Evolutionary conservation across 2,888 invertebrate genomes (phyloP).

Genomic region (Silvanus unidentatus): DNA sequence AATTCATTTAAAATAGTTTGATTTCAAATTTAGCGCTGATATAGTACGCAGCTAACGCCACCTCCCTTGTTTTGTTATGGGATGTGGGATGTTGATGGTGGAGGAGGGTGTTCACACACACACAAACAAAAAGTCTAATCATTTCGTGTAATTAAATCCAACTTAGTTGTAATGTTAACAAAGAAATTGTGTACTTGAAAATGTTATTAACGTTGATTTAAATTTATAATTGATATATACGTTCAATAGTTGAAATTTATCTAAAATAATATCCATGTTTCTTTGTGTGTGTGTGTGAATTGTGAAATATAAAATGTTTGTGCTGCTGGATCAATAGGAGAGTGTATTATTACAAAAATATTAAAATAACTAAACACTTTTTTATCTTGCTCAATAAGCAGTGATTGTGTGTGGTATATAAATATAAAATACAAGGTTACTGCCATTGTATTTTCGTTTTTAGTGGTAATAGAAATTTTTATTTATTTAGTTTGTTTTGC

Average conservation of each 20-base stretch:
- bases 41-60: not conserved
- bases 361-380: conserved; percentile 36
- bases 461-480: conserved; percentile 17
- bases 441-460: conserved; percentile 21
- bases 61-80: no score
- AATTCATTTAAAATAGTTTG: no score
- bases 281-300: no score
- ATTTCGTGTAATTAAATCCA: not conserved
- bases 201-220: not conserved
- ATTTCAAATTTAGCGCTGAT: not conserved
- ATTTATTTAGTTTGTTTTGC: conserved; percentile 16
- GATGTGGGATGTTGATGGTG: no score
- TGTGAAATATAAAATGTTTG: conserved; percentile 28
- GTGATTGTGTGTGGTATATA: conserved; percentile 19
- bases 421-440: conserved; percentile 21
- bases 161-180: conserved; percentile 4
- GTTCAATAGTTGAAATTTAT: conserved; percentile 18
- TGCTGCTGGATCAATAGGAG: conserved; percentile 42
- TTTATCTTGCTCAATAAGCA: conserved; percentile 38
- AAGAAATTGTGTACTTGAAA: no score
- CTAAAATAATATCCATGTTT: no score
- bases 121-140: no score
- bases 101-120: no score
- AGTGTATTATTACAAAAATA: conserved; percentile 30
- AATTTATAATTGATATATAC: no score